A percentile compares a stretch with the other conserved stretches of the same genome.
These are phyloP conservation scores for Spongilla lacustris DNA, from an alignment of 37 sponge, comb jelly and placozoan species.

Conservation along the genomic window DNA sequence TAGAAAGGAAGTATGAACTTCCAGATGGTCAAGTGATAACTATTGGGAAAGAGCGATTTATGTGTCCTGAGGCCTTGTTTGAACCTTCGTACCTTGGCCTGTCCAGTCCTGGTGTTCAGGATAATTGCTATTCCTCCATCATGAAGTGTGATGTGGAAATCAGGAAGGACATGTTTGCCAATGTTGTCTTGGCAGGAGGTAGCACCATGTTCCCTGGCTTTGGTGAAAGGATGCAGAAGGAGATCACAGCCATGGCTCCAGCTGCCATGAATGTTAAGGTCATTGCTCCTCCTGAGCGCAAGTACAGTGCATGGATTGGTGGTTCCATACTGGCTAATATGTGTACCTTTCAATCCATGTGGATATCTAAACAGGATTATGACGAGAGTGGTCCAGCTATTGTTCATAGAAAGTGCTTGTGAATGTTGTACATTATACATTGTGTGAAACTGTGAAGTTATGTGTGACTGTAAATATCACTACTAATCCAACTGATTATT, in stretches of 20 bases:
- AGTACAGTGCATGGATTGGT: conserved; percentile 99
- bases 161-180: conserved; percentile 98
- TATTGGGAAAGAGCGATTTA: conserved; percentile 98
- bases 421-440: no score
- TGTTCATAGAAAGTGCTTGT: conserved; percentile 99
- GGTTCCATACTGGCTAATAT: conserved; percentile 99
- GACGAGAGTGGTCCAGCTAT: conserved; percentile 99
- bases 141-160: conserved; percentile 99
- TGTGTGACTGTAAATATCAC: no score
- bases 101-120: conserved; percentile 98
- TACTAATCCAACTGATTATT: no score
- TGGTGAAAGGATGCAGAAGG: conserved; percentile 99
- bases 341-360: conserved; percentile 99
- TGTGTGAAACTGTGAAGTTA: no score
- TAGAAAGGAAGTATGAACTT: conserved; percentile 99
- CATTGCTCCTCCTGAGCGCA: conserved; percentile 99
- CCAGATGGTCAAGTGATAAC: conserved; percentile 99
- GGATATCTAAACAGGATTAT: conserved; percentile 99
- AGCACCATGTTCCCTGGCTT: conserved; percentile 99
- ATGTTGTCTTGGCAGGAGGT: conserved; percentile 98
- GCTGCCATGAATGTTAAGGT: conserved; percentile 99
- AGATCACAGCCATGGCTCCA: conserved; percentile 97
- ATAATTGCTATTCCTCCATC: conserved; percentile 98
- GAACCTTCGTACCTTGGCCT: conserved; percentile 92
- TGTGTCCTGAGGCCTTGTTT: conserved; percentile 89